phyloP scores from a whole-genome alignment of 2,113 vertebrate genomes.

The Poicephalus meyeri region DNA sequence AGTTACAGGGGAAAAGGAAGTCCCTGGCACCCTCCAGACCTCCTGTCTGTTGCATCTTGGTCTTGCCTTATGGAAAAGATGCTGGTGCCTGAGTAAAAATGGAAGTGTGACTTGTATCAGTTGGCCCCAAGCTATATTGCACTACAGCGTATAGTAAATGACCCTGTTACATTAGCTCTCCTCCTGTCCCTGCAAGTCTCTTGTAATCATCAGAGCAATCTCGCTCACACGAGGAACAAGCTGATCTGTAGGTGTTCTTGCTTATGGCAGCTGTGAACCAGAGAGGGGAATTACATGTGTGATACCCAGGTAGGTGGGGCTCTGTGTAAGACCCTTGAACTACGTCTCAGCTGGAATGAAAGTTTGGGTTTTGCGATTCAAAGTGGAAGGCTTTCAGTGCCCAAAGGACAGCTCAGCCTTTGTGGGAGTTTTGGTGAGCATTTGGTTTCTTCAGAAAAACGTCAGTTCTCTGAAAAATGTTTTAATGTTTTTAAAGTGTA shows the following conservation, averaged over 20 bases:
- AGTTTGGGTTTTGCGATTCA: neutral
- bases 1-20: neutral
- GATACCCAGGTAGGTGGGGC: neutral
- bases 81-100: neutral
- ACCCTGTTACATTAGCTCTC: neutral
- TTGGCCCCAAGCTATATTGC: neutral
- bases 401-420: neutral
- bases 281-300: neutral
- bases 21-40: neutral
- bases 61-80: neutral
- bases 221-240: neutral
- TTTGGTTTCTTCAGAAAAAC: neutral
- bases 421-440: fast-evolving
- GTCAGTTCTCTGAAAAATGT: neutral
- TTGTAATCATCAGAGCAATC: neutral
- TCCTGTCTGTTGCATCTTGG: neutral
- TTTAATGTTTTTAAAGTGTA: neutral
- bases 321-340: neutral
- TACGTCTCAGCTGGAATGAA: neutral
- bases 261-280: neutral
- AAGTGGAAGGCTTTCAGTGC: neutral
- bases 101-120: neutral
- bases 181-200: neutral
- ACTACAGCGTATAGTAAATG: neutral
- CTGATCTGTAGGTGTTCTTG: neutral